These are phyloP conservation scores for Crotalus tigris DNA, from an alignment of 2,113 vertebrate species.

Conservation along the genomic window DNA sequence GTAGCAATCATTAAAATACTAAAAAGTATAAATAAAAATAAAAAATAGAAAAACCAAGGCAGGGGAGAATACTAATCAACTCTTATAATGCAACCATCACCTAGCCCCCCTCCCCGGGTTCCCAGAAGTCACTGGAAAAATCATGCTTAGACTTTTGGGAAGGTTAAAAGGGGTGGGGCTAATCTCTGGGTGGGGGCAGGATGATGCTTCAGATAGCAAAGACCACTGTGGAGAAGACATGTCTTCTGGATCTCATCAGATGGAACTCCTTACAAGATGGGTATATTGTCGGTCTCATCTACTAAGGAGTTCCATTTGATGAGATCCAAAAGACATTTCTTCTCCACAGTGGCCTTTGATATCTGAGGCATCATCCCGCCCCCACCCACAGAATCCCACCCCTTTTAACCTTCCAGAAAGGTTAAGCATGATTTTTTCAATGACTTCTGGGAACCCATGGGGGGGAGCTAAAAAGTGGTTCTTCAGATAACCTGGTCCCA, in stretches of 20 bases:
- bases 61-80: not conserved
- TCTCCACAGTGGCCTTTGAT: not conserved
- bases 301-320: not conserved
- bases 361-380: not conserved
- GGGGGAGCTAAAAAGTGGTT: not conserved
- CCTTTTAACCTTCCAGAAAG: not conserved
- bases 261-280: not conserved
- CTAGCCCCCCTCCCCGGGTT: rapidly evolving
- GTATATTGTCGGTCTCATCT: not conserved
- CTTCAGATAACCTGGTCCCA: not conserved
- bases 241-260: not conserved
- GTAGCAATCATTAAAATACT: not conserved
- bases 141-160: not conserved
- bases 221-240: not conserved
- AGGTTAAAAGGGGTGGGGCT: not conserved
- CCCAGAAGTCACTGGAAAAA: not conserved
- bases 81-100: not conserved
- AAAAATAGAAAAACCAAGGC: not conserved
- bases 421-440: not conserved
- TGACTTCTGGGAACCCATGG: not conserved
- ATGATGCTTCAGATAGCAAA: not conserved
- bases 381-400: not conserved
- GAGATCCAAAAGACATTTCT: not conserved
- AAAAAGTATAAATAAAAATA: not conserved
- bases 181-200: not conserved